Percentiles rank a stretch among this genome's conserved stretches.
These are phyloP conservation scores for Rostratula benghalensis DNA, from an alignment of 2,113 vertebrate genomes.

Conservation along the genomic window DNA sequence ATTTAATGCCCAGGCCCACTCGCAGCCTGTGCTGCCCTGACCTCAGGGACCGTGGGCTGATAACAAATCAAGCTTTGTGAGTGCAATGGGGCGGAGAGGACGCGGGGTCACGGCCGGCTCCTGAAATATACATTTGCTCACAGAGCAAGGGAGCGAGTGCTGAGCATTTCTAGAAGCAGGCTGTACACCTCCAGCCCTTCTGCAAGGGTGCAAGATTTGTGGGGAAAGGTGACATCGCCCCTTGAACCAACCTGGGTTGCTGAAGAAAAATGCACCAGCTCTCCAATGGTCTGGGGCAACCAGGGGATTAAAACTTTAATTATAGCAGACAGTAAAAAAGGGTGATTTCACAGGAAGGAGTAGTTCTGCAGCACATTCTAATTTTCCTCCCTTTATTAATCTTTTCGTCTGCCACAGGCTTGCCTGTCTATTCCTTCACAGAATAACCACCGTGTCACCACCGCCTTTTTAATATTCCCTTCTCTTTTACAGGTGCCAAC, in stretches of 20 bases:
- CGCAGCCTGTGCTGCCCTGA: not conserved
- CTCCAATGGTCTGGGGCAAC: not conserved
- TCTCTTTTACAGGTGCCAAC: not conserved
- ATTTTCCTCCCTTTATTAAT: constrained; percentile 35
- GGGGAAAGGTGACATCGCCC: not conserved
- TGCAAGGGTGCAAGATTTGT: not conserved
- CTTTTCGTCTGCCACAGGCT: not conserved
- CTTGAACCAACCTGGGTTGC: not conserved
- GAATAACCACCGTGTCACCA: not conserved
- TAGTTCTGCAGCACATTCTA: not conserved
- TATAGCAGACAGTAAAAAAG: not conserved
- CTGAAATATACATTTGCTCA: not conserved
- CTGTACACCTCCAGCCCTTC: not conserved
- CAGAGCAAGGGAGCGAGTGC: not conserved
- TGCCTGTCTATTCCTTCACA: not conserved
- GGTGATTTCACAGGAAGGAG: not conserved
- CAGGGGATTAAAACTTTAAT: constrained; percentile 7
- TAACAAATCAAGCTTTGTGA: not conserved
- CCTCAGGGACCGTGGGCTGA: not conserved
- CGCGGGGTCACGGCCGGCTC: not conserved
- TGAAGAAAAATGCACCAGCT: not conserved
- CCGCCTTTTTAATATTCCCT: not conserved
- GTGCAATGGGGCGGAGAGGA: not conserved
- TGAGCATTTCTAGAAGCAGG: not conserved
- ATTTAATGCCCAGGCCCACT: not conserved